Evolutionary conservation across 2,113 vertebrate species (phyloP), one percentile per base, ranked within the genome.

Genomic region (Pangasianodon gigas): DNA sequence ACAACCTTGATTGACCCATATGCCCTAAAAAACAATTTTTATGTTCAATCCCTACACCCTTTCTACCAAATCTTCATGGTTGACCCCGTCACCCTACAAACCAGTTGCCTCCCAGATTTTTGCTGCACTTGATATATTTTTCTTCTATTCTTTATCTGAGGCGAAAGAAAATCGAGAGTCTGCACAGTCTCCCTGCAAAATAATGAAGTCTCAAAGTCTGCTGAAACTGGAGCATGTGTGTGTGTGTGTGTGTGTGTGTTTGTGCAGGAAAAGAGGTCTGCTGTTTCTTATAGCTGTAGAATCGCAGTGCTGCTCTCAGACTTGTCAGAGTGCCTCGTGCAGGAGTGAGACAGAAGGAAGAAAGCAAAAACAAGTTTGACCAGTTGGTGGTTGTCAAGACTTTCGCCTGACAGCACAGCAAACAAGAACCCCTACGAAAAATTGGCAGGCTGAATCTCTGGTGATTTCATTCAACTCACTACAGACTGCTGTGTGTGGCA

Each of bases 301-400:
- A 87, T 89, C 67, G 86, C 71, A 79, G 81, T 19, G 41, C 80
- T 54, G 86, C 60, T 85, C 48, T 84, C 74, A 91, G 74, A 82
- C 74, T 82, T 91, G 87, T 89, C 88, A 91, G 69, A 67, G 51
- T n/a, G 29, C 54, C 46, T 87, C 29, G 29, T 85, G 77, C n/a
- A 77, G 83, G n/a, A 77, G 58, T 46, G 32, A 90, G 67, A 60
- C 48, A 90, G 85, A 87, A 71, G 65, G 48, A 79, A 79, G 67
- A 69, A 88, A 87, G 62, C n/a, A 86, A 75, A 71, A 84, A 90
- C 81, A 74, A 86, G 84, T 84, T 86, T 84, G 86, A 67, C 91
- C 81, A 85, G 88, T 85, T 91, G 89, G 83, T 89, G 90, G 88
- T 89, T 81, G 82, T 83, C 84, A 90, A 84, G 79, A 88, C 80